Evolutionary conservation across 2,888 invertebrate genomes (phyloP), one percentile per base, ranked within the genome.

Genomic region (Clusia tigrina): DNA sequence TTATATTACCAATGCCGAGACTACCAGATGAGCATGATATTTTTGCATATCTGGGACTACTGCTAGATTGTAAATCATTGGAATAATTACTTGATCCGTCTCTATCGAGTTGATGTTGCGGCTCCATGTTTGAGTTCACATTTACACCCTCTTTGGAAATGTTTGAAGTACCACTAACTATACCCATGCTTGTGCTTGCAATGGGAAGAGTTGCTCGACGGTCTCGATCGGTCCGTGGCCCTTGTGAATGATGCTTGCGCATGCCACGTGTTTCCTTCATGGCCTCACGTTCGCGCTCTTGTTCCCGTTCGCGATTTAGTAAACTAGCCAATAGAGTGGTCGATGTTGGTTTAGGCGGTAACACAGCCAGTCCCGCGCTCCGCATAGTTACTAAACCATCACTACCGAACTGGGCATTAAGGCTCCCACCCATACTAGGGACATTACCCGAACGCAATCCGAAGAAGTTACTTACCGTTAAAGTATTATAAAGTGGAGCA

Each of bases 301-400:
- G 74, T 17, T 84, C 83, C 66, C 80, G 78, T 69, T 90, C 90
- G 3, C 88, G 85, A 69, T 88, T 89, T 24, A 92, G 86, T 24
- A 95, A 85, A n/a, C 94, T 95, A 0, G 93, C 92, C 55, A 96
- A 85, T 58, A 96, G 84, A 0, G 94, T 94, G 0, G 94, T 92
- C 51, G 93, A 92, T 0, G 94, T 91, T 0, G 96, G 96, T 80
- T 96, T 96, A 42, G 92, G 71, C 12, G 77, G 71, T 73, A 79
- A 74, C 0, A 74, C 74, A 2, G 78, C 73, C 25, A 75, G 54
- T 0, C 75, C 76, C n/a, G n/a, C n/a, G n/a, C 72, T 74, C 2
- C 71, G 77, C 51, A 80, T 76, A 12, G 76, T 76, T 0, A 74
- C 73, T 20, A 79, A 52, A 15, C 79, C 77, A 48, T 80, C 80